A percentile compares a stretch with the other conserved stretches of the same genome.
Conservation (phyloP, 2,113 vertebrate species). For the Anarrhichthys ocellatus region DNA sequence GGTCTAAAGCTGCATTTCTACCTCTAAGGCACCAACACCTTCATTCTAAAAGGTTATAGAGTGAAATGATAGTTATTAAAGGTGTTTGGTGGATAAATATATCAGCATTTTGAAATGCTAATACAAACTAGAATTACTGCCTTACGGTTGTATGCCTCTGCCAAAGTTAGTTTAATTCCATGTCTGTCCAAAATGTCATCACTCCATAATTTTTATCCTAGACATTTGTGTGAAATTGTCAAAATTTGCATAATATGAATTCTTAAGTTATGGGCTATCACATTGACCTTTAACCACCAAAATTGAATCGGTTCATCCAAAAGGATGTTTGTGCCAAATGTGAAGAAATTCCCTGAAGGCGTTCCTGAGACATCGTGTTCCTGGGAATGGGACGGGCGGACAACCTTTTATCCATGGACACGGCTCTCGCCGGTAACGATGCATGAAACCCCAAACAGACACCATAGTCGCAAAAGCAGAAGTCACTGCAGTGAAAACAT, state of each 20-base stretch:
- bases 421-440: not conserved
- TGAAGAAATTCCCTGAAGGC: not conserved
- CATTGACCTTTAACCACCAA: not conserved
- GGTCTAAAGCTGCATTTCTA: not conserved
- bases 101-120: not conserved
- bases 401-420: not conserved
- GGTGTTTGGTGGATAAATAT: not conserved
- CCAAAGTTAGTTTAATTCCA: not conserved
- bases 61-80: not conserved
- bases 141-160: not conserved
- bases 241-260: not conserved
- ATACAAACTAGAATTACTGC: not conserved
- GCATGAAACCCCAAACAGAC: not conserved
- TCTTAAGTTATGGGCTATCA: not conserved
- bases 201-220: not conserved
- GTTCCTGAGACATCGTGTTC: not conserved
- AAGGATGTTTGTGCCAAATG: not conserved
- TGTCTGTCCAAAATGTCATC: not conserved
- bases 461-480: constrained; percentile 8
- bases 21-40: not conserved
- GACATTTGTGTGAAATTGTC: not conserved
- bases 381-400: not conserved
- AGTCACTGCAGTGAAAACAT: constrained; percentile 4
- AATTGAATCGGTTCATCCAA: not conserved
- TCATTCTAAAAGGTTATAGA: not conserved